These are phyloP conservation scores for Microchirus variegatus DNA, from an alignment of 2,797 vertebrate species.

Conservation along the genomic window DNA sequence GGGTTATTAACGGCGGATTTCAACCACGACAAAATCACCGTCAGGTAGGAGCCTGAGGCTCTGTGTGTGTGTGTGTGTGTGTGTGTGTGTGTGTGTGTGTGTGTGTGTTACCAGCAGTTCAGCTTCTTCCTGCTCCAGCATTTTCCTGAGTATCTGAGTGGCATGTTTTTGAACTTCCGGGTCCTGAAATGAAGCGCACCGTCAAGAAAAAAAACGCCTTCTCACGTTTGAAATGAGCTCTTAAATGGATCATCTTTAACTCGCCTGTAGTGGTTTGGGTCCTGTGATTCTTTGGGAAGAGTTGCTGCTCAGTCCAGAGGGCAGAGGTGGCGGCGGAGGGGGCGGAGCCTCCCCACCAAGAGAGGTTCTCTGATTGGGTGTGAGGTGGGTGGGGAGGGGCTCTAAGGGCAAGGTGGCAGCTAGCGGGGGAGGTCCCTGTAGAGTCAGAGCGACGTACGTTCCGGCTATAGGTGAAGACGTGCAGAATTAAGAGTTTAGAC, in stretches of 20 bases:
- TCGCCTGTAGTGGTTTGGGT: conserved; percentile 90
- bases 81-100: too few species aligned
- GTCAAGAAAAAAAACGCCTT: too few species aligned
- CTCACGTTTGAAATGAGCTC: not conserved
- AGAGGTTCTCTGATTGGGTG: conserved; percentile 70
- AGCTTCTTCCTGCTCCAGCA: conserved; percentile 92
- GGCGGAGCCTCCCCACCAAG: conserved; percentile 75
- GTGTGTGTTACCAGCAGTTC: conserved; percentile 88
- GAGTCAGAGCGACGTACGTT: conserved; percentile 90
- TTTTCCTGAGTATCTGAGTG: conserved; percentile 90
- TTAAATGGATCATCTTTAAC: not conserved
- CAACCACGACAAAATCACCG: not conserved
- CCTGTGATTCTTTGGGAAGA: conserved; percentile 86
- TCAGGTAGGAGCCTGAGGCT: not conserved
- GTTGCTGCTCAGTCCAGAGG: conserved; percentile 76
- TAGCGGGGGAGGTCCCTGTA: conserved; percentile 88
- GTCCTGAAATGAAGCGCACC: conserved; percentile 74
- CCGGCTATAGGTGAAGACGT: conserved; percentile 79
- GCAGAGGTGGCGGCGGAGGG: conserved; percentile 82
- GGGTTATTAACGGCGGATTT: conserved; percentile 4
- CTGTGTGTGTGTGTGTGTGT: too few species aligned
- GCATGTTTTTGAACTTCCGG: conserved; percentile 92
- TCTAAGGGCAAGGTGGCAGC: conserved; percentile 74
- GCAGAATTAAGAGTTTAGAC: not conserved
- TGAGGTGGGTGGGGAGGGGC: conserved; percentile 71